Evolutionary conservation across 2,797 vertebrate genomes (phyloP), one percentile per base, ranked within the genome.

Genomic region (Myripristis murdjan): DNA sequence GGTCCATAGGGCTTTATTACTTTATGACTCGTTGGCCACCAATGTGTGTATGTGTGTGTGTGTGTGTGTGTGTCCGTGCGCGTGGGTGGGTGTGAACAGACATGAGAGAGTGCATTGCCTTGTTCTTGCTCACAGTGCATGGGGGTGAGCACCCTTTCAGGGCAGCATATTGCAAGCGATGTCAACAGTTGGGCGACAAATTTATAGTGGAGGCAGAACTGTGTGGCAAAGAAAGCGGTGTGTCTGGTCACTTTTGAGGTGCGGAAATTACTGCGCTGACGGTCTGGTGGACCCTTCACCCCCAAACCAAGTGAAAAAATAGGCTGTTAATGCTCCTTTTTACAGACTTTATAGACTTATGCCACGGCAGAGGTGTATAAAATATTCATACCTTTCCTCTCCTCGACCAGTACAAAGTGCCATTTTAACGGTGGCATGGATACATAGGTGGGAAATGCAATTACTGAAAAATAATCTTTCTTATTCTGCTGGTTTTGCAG

Each of bases 131-230:
- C 87, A 69, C 79, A 64, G 81, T 79, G 87, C 84, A 75, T 92
- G n/a, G 91, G 35, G 58, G 78, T 64, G 83, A 79, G 85, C 87
- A 77, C 84, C 87, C 70, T 69, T 77, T 58, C 59, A 80, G 63
- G 22, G 60, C 78, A 90, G 77, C 90, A 92, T 93, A 93, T 92
- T 94, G 92, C 86, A 84, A 70, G 87, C 79, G 78, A 82, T 94
- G 91, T 94, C 73, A 91, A 88, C 87, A 91, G 88, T 89, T 90
- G 89, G 85, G 68, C 31, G 77, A 94, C 94, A 94, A 61, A 90
- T 94, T 92, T 94, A 94, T 75, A 79, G 86, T 83, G 64, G 53
- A 0, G 37, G 74, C 73, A 73, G 74, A 85, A 86, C 75, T 73
- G 67, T 54, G 62, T 72, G 70, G 75, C 49, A 41, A 54, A 85